Base-by-base conservation (phyloP, 2,888 invertebrate species). In the Andrena camellia region DNA sequence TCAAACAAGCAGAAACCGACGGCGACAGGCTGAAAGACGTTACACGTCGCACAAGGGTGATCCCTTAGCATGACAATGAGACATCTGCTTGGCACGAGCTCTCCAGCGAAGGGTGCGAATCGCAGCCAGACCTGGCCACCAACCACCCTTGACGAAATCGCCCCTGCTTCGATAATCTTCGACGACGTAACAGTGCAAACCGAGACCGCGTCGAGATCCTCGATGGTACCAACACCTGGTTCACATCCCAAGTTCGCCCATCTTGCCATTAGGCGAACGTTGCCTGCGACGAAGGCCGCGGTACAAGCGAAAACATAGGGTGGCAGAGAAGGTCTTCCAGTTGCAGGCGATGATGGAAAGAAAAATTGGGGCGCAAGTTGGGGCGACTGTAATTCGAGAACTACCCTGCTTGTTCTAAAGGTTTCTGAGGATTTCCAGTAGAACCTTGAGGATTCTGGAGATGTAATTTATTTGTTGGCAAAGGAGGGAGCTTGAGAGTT, bases 61-160 rank as follows among this genome's bases (percentile, higher is more conserved):
- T 89, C 87, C 91, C 86, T 93, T 93, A 92, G 90, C 93, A 93
- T 93, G 91, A 93, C 93, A 93, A 93, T 92, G 84, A 91, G 91
- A 92, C 93, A 93, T 93, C 93, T 93, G 93, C 92, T 89, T 89
- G 91, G 92, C 92, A 92, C 92, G 92, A 92, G 92, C 90, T 91
- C 71, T 57, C 54, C 23, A 26, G 88, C 84, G 80, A 85, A 83
- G 88, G 88, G 89, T 88, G 86, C 83, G 78, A 80, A 84, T 84
- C 79, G 82, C 35, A 84, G 82, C 86, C 79, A 78, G 88, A 57
- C 79, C 74, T 73, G 75, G 86, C 85, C 86, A 84, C 84, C 86
- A 85, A 86, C 86, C 84, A 89, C 90, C 90, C 90, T 87, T 84
- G 89, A 88, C 90, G 85, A 87, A 91, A 91, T 88, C 87, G 84